Evolutionary conservation across 2,113 vertebrate genomes (phyloP), one percentile per base, ranked within the genome.

Genomic region (Pogona vitticeps): DNA sequence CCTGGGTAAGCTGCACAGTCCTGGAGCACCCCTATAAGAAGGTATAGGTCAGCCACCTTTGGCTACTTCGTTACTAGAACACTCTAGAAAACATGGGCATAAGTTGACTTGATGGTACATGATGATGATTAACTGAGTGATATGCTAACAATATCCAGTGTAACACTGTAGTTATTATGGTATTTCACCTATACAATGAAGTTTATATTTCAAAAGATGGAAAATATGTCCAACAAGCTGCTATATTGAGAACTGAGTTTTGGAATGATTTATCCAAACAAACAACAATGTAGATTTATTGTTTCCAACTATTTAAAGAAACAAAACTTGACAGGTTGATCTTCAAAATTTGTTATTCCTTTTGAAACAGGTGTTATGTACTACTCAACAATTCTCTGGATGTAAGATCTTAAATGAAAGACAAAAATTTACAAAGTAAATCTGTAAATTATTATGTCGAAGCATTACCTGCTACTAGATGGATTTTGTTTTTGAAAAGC

Each of bases 321-420:
- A 56, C 18, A 71, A 81, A 93, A 88, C 84, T 86, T 88, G 90
- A 61, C 87, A 88, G 83, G 72, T 73, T 90, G 81, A 88, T 63
- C 80, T 92, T 88, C 84, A 94, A 87, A 92, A 93, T 94, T 94
- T 86, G 93, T 91, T 38, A 93, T 88, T 17, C 12, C 10, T 80
- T 84, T 84, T 52, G 68, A 93, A 92, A 82, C 56, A 76, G 33
- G 70, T 76, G 70, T 89, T 88, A 86, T 84, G 56, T 0, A 21
- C 36, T 84, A 33, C 71, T 89, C 82, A 13, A 1, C 78, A 79
- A 86, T 91, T 80, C 84, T 87, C 88, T 90, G 78, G 90, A 89
- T 76, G 59, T 84, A 59, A 63, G 3, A 83, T 52, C 80, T 89
- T 84, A 78, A 72, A 87, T 28, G 31, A 81, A 89, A 88, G 86